Percentiles rank a stretch among this genome's conserved stretches.
phyloP scores from a whole-genome alignment of 2,888 invertebrate genomes.

The Andrena bucephala region DNA sequence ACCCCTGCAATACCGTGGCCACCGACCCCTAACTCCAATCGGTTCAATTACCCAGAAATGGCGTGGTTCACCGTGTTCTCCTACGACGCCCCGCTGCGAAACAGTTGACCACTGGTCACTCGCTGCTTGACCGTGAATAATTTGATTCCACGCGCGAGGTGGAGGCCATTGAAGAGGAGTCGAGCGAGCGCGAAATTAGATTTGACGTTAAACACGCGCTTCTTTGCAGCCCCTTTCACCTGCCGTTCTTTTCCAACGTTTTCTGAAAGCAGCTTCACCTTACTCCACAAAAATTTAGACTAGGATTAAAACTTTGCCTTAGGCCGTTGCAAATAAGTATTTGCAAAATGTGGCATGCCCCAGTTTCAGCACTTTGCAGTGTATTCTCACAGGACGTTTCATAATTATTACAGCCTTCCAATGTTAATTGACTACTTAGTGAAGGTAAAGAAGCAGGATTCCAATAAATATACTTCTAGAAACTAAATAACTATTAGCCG shows the following conservation, averaged over 20 bases:
- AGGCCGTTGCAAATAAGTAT: no score
- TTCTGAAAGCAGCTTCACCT: not conserved
- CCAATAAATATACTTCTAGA: no score
- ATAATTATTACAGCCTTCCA: no score
- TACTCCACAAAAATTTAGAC: no score
- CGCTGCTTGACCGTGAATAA: constrained; percentile 82
- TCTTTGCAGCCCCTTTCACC: constrained; percentile 29
- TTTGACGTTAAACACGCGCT: constrained; percentile 52
- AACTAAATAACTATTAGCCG: no score
- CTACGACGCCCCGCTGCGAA: constrained; percentile 77
- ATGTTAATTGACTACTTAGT: no score
- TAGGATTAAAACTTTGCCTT: no score
- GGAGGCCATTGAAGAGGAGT: constrained; percentile 49
- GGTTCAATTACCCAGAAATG: constrained; percentile 76
- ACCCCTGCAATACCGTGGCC: constrained; percentile 67
- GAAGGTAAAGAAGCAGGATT: no score
- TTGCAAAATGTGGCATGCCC: no score
- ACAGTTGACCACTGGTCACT: constrained; percentile 83
- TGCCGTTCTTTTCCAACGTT: constrained; percentile 8
- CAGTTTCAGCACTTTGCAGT: no score
- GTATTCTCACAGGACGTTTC: no score
- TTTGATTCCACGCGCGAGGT: constrained; percentile 71
- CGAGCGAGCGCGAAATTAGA: constrained; percentile 65
- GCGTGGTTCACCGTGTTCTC: constrained; percentile 69
- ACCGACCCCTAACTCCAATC: constrained; percentile 54